Evolutionary conservation across 1,140 invertebrate genomes (phyloP), one percentile per base, ranked within the genome.

Genomic region (Brachionus manjavacas): DNA sequence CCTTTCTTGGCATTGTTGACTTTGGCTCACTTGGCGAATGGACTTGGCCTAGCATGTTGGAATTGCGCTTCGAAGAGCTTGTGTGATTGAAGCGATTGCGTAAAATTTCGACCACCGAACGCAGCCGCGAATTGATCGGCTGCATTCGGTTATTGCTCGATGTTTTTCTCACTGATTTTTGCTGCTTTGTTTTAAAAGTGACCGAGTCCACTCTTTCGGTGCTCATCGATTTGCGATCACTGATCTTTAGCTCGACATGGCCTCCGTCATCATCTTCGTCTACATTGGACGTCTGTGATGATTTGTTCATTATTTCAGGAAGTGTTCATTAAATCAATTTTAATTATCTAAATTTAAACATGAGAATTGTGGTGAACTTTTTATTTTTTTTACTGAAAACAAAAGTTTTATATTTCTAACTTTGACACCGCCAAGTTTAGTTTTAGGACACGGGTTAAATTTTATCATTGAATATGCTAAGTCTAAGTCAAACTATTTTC

Each of bases 231-330:
- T 72, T 72, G 35, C 31, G 68, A 2, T 72, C 68, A 7, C 35
- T 20, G n/a, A 3, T 72, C 35, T 39, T 72, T 8, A 68, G 12
- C 6, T n/a, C n/a, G n/a, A 4, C 68, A 16, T 55, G 52, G 31
- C 68, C 31, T 31, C 31, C 68, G 35, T 72, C 68, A 39, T 68
- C 64, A 35, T 68, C 64, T n/a, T 68, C 64, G 64, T 72, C 68
- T 39, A 35, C 31, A 41, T 43, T 72, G n/a, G 68, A 72, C 68
- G 68, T 72, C 39, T 72, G 68, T 39, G 68, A 72, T 16, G 68
- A 31, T 72, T 72, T 72, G 28, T 72, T 72, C 68, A 72, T 72
- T 72, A 72, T 72, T 68, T 68, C 35, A 72, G 31, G 68, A 39
- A 72, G 35, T 39, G 41, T 35, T 72, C 68, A 72, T 72, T 72